Conservation (phyloP, 2,888 invertebrate genomes). For the Agriopis aurantiaria region DNA sequence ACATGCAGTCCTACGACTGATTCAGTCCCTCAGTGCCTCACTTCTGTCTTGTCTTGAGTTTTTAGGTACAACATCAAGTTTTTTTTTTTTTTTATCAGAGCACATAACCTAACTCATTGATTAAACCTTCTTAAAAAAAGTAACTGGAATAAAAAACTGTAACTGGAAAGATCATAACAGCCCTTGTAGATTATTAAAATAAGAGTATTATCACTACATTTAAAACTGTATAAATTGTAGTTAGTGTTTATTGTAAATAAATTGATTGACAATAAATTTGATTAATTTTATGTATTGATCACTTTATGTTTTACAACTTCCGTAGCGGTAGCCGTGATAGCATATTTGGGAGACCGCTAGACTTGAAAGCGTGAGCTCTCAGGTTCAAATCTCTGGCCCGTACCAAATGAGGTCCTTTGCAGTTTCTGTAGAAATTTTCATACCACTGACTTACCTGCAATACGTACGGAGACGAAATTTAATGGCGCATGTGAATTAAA, state of each 20-base stretch:
- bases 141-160: neutral
- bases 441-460: no score
- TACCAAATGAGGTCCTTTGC: no score
- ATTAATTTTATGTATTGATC: constrained; percentile 66
- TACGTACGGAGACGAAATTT: no score
- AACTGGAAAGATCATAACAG: neutral
- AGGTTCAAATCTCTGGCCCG: no score
- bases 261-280: constrained; percentile 84
- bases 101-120: neutral
- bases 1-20: no score
- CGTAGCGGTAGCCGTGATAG: no score
- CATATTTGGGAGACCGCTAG: no score
- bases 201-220: constrained; percentile 55
- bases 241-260: constrained; percentile 81
- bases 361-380: no score
- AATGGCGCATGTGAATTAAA: no score
- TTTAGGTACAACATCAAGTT: no score
- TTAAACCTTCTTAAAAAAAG: no score
- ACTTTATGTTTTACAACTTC: constrained; percentile 52
- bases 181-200: constrained; percentile 16
- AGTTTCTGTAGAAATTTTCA: no score
- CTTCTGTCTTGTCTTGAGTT: neutral
- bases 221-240: constrained; percentile 62
- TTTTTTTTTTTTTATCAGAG: neutral
- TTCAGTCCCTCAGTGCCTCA: neutral